A percentile compares a stretch with the other conserved stretches of the same genome.
These are phyloP conservation scores for Octopus sinensis DNA, from an alignment of 1,140 invertebrate species.

Conservation along the genomic window DNA sequence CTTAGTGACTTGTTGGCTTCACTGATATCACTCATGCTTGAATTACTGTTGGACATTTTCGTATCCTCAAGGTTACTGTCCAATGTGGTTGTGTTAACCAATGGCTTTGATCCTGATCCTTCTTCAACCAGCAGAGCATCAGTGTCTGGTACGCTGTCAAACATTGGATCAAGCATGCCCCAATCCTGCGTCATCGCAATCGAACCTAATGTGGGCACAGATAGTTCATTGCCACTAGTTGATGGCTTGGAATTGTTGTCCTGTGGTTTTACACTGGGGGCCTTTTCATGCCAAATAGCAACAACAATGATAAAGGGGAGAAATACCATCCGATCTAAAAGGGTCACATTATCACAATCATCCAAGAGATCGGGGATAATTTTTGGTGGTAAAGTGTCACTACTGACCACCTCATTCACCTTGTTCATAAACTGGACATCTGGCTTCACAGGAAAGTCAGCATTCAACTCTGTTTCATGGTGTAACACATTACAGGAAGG, in stretches of 20 bases:
- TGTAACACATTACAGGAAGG: conserved; percentile 26
- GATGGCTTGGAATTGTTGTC: conserved; percentile 9
- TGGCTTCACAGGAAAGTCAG: conserved; percentile 24
- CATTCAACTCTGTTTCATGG: conserved; percentile 21
- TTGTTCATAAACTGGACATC: conserved; percentile 65
- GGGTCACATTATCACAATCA: conserved; percentile 19
- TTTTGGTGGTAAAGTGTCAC: conserved; percentile 28
- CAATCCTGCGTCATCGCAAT: conserved; percentile 34
- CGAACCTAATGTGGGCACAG: conserved; percentile 31
- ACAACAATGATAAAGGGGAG: conserved; percentile 17
- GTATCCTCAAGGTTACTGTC: neutral
- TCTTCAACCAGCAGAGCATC: conserved; percentile 50
- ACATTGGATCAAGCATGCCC: conserved; percentile 34
- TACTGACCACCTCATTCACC: conserved; percentile 63
- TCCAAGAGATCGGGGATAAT: conserved; percentile 23
- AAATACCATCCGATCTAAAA: conserved; percentile 18
- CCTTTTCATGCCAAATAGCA: conserved; percentile 11
- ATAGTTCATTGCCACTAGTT: conserved; percentile 15
- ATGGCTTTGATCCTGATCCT: conserved; percentile 27
- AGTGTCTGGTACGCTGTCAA: conserved; percentile 42
- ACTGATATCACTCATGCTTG: neutral
- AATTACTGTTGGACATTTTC: conserved; percentile 8
- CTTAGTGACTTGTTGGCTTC: conserved; percentile 6
- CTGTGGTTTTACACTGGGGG: neutral
- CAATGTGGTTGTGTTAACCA: conserved; percentile 15